A percentile compares a stretch with the other conserved stretches of the same genome.
phyloP scores from a whole-genome alignment of 1,140 invertebrate species.

The Camponotus pennsylvanicus region DNA sequence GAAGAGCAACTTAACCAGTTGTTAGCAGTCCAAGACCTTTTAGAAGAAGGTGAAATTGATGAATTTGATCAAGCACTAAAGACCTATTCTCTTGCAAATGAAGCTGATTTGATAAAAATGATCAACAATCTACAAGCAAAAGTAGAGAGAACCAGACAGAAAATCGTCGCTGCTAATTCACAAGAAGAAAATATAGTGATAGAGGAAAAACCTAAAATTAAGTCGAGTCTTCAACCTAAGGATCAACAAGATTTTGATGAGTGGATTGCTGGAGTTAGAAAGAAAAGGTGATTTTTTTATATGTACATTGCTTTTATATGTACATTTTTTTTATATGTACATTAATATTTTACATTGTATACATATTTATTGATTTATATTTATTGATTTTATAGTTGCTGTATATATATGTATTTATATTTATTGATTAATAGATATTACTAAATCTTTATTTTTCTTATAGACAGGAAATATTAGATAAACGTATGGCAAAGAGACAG shows the following conservation, averaged over 20 bases:
- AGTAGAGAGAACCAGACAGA: constrained; percentile 93
- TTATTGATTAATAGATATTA: constrained; percentile 46
- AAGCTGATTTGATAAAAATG: constrained; percentile 90
- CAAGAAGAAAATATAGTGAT: constrained; percentile 89
- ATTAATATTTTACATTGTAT: neutral
- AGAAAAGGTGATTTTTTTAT: constrained; percentile 86
- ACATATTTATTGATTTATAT: no score
- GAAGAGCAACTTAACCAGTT: constrained; percentile 94
- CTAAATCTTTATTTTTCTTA: constrained; percentile 41
- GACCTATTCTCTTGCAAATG: constrained; percentile 87
- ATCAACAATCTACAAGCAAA: constrained; percentile 91
- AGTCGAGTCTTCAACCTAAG: constrained; percentile 86
- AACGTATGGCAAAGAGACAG: constrained; percentile 90
- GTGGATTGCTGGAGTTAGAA: constrained; percentile 90
- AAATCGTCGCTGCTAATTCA: constrained; percentile 90
- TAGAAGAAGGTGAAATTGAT: constrained; percentile 92
- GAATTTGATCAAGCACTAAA: constrained; percentile 90
- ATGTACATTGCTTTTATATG: neutral
- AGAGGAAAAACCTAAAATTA: constrained; percentile 87
- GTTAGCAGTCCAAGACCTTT: constrained; percentile 91
- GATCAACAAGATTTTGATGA: constrained; percentile 89
- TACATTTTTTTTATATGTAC: neutral
- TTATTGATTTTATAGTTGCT: constrained; percentile 13
- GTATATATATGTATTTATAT: neutral
- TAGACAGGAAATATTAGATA: constrained; percentile 89